Evolutionary conservation across 1,140 invertebrate genomes (phyloP), one percentile per base, ranked within the genome.

Genomic region (Drosophila tropicalis): DNA sequence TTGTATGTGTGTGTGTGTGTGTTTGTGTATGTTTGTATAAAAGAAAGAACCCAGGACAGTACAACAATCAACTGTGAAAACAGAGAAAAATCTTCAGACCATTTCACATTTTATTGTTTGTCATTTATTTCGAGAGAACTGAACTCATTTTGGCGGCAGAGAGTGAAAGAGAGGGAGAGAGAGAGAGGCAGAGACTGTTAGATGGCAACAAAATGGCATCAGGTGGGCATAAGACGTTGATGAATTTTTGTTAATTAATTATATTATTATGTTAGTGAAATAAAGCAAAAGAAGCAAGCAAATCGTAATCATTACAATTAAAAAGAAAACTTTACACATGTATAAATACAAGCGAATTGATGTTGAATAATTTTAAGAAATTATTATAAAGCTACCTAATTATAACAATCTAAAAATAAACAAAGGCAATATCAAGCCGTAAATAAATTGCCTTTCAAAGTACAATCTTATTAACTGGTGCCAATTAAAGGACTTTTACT

Each of bases 111-210:
- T 51, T 87, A 86, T 87, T 72, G 69, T 66, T 47, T 72, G 55
- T 62, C 79, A 86, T 86, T 86, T 86, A 64, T 89, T 81, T 83
- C 70, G 65, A 66, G 74, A 51, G 51, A 64, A 39, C 55, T 44
- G 41, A 47, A 51, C 67, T 51, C 67, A 76, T 73, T 29, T 70
- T 40, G 58, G 2, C 1, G 44, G 17, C 44, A 13, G 34, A 41
- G 19, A 10, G 10, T 10, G n/a, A n/a, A n/a, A n/a, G 4, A 51
- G 5, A 29, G 2, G 55, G n/a, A 32, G 10, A 25, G 22, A 22
- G 22, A n/a, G 22, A 2, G 22, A 2, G 22, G n/a, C n/a, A n/a
- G n/a, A n/a, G n/a, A n/a, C 12, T 13, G 12, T 47, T 17, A 17
- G 44, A 19, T 19, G 17, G n/a, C 4, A 44, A 15, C 17, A 47